Percentiles rank a stretch among this genome's conserved stretches.
Evolutionary conservation across 1,140 invertebrate species (phyloP).

Genomic region (Cotesia typhae): DNA sequence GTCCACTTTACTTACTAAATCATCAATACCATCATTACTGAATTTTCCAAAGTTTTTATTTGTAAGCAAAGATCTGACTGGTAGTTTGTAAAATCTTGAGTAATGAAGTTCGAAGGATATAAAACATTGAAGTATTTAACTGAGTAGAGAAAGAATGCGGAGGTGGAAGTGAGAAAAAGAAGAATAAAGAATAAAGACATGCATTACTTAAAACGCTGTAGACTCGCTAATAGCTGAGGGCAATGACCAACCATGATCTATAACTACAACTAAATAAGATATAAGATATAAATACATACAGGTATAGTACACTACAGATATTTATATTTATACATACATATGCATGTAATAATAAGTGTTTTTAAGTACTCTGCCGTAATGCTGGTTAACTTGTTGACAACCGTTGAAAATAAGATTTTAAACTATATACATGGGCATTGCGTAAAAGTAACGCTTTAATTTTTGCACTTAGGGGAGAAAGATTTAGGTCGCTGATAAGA

Average conservation of each 20-base stretch:
- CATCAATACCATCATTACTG: no score
- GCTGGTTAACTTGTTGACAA: no score
- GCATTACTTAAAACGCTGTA: constrained; percentile 2
- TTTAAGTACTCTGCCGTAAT: no score
- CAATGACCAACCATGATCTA: constrained; percentile 12
- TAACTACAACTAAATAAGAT: not conserved
- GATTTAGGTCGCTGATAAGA: constrained; percentile 11
- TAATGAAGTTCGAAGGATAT: no score
- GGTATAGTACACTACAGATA: not conserved
- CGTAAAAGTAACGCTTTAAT: constrained; percentile 1
- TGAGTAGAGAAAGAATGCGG: constrained; percentile 17
- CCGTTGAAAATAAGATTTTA: no score
- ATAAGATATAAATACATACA: not conserved
- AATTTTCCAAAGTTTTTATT: no score
- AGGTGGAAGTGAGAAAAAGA: constrained; percentile 19
- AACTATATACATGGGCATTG: no score
- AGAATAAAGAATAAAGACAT: constrained; percentile 1
- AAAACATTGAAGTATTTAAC: not conserved
- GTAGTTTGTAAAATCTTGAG: no score
- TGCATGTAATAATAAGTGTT: not conserved
- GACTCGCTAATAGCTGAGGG: constrained; percentile 16
- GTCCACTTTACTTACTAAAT: no score
- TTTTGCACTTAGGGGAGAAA: constrained; percentile 8
- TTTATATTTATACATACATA: not conserved
- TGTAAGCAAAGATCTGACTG: no score